Conservation (phyloP, 1,140 invertebrate genomes). For the Ceratosolen solmsi region DNA sequence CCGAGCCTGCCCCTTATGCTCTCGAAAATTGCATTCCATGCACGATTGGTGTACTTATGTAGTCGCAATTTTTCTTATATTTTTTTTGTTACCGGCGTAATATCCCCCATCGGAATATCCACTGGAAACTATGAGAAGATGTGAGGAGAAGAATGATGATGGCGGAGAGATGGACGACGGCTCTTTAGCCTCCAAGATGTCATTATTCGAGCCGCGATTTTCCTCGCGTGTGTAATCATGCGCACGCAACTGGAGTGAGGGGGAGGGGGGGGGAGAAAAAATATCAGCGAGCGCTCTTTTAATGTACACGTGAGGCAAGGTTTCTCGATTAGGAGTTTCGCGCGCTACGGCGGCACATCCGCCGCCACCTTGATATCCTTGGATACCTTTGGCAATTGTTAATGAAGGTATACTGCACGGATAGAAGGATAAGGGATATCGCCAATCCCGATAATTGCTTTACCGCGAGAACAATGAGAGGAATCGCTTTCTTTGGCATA, state of each 20-base stretch:
- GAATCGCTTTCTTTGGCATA: no score
- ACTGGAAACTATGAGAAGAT: background rate
- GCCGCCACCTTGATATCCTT: constrained; percentile 39
- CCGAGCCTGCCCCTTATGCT: no score
- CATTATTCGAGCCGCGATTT: constrained; percentile 20
- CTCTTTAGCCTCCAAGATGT: constrained; percentile 1
- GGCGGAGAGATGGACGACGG: background rate
- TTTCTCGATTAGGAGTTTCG: constrained; percentile 43
- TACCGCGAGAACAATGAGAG: background rate
- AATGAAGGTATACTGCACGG: background rate
- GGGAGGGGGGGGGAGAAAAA: background rate
- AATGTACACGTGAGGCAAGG: background rate
- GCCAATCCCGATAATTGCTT: constrained; percentile 21
- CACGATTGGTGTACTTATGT: no score
- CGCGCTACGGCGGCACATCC: constrained; percentile 25
- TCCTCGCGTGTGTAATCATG: constrained; percentile 25
- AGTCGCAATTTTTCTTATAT: no score
- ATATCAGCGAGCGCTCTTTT: constrained; percentile 23
- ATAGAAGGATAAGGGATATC: constrained; percentile 13
- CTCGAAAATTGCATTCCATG: no score
- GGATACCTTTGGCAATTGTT: constrained; percentile 28
- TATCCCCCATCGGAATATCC: background rate
- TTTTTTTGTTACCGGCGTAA: background rate
- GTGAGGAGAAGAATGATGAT: background rate
- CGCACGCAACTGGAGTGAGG: background rate